phyloP scores from a whole-genome alignment of 2,113 vertebrate species.

The Trachemys scripta region DNA sequence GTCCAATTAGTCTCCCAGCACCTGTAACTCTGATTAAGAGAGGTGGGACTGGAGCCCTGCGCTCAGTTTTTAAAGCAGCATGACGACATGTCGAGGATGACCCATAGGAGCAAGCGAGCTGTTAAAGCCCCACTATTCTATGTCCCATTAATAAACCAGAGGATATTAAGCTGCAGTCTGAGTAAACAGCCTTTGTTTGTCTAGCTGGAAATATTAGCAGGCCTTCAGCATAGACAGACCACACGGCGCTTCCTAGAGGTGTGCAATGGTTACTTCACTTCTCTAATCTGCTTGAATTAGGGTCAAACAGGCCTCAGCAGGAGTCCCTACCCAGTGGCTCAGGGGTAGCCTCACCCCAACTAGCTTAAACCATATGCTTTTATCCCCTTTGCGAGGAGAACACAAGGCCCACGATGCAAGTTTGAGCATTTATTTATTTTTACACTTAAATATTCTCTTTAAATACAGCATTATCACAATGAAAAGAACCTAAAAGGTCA shows the following conservation, averaged over 20 bases:
- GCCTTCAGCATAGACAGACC: background rate
- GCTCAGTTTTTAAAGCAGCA: background rate
- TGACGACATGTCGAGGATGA: rapidly evolving
- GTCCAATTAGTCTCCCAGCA: rapidly evolving
- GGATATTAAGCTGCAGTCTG: too few species aligned
- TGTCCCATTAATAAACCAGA: background rate
- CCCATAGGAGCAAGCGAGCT: background rate
- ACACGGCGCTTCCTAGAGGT: background rate
- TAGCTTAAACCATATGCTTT: rapidly evolving
- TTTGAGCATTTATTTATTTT: conserved; percentile 78
- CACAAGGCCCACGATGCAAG: background rate
- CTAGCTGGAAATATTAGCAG: background rate
- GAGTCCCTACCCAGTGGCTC: background rate
- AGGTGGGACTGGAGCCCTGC: background rate
- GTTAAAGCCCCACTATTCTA: background rate
- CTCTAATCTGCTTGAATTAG: background rate
- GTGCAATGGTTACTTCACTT: background rate
- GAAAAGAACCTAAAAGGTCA: conserved; percentile 67
- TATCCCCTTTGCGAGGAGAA: background rate
- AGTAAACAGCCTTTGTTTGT: background rate
- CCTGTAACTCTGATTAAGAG: background rate
- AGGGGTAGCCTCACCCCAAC: too few species aligned
- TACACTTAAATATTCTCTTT: conserved; percentile 80
- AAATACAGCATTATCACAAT: conserved; percentile 77
- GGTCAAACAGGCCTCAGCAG: background rate